Conservation (phyloP, 2,888 invertebrate genomes). For the Pachycephus smyrnensis region DNA sequence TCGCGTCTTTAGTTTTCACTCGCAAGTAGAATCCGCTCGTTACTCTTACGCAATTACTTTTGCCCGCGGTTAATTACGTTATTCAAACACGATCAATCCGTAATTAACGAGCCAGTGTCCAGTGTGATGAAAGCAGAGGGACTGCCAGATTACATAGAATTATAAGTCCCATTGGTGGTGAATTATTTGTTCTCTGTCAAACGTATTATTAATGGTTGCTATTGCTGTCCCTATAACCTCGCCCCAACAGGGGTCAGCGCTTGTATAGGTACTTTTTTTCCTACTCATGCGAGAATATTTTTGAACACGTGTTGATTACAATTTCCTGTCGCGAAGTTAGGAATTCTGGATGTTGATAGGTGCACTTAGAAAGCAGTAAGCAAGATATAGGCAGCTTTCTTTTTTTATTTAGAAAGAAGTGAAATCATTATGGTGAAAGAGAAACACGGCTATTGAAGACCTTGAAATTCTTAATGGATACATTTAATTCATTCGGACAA, state of each 20-base stretch:
- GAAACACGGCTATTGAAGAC: not conserved
- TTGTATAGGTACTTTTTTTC: not conserved
- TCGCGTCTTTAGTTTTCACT: not conserved
- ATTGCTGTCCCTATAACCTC: not conserved
- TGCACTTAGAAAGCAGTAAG: not conserved
- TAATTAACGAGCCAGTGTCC: conserved; percentile 49
- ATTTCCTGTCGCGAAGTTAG: not conserved
- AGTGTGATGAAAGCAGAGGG: conserved; percentile 16
- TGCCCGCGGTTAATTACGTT: conserved; percentile 53
- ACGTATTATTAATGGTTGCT: conserved; percentile 2
- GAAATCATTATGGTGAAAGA: not conserved
- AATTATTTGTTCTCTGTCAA: not conserved
- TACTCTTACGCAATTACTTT: conserved; percentile 29
- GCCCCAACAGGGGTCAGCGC: not conserved
- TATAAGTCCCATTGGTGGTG: conserved; percentile 13
- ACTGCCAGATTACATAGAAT: conserved; percentile 17
- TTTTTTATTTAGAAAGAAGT: not conserved
- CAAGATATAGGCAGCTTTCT: not conserved
- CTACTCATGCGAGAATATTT: not conserved
- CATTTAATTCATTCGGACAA: not conserved
- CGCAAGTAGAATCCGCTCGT: conserved; percentile 26
- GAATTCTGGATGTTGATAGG: not conserved
- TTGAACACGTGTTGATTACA: not conserved
- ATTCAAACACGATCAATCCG: conserved; percentile 61
- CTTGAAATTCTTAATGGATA: not conserved